Conservation (phyloP, 2,113 vertebrate genomes). For the Ascaphus truei region DNA sequence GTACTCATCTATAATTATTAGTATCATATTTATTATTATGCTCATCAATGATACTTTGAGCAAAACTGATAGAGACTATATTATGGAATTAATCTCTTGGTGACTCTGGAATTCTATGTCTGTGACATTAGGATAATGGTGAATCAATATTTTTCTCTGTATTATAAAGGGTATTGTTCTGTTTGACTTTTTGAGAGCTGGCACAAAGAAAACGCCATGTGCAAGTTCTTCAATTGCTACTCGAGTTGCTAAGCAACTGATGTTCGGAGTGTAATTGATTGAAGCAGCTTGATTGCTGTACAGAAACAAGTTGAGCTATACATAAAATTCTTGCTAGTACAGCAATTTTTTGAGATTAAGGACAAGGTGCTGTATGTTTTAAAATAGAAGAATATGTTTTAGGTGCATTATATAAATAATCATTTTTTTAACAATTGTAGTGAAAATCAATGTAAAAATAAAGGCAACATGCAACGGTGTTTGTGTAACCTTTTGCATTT, state of each 20-base stretch:
- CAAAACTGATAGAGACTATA: background rate
- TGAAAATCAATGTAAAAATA: no score
- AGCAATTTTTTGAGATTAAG: background rate
- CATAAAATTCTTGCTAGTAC: constrained; percentile 4
- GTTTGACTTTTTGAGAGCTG: constrained; percentile 21
- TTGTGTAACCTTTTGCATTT: no score
- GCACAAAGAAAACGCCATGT: constrained; percentile 14
- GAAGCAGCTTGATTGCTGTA: constrained; percentile 23
- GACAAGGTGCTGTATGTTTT: no score
- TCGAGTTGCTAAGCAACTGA: constrained; percentile 38
- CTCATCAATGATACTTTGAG: constrained; percentile 2
- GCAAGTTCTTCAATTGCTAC: constrained; percentile 5
- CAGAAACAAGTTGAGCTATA: constrained; percentile 26
- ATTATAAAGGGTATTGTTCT: constrained; percentile 29
- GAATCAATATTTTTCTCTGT: constrained; percentile 27
- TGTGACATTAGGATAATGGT: constrained; percentile 28
- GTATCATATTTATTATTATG: background rate
- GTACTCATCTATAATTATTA: background rate
- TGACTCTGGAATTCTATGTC: background rate
- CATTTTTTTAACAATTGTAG: no score
- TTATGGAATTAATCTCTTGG: constrained; percentile 2
- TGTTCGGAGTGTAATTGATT: constrained; percentile 36
- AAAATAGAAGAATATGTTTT: no score
- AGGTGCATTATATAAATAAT: no score
- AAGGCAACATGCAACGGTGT: no score